These are phyloP conservation scores for Siphamia tubifer DNA, from an alignment of 2,113 vertebrate species.

Conservation along the genomic window DNA sequence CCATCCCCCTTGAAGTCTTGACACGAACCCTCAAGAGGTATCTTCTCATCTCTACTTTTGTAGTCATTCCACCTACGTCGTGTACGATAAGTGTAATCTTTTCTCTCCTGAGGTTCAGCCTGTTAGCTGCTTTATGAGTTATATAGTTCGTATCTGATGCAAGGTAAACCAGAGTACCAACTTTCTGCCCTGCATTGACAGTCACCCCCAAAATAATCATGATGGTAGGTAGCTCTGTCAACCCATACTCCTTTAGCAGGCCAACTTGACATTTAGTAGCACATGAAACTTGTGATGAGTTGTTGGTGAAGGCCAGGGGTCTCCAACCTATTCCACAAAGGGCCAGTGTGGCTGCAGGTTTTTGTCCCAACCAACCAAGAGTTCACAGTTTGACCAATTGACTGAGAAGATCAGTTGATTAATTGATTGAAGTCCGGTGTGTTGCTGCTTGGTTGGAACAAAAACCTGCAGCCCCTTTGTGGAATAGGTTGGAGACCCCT, in stretches of 20 bases:
- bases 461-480: too few relatives aligned
- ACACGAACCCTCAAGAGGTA: too few relatives aligned
- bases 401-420: too few relatives aligned
- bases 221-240: neutral
- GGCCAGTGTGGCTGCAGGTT: too few relatives aligned
- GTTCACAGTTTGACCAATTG: too few relatives aligned
- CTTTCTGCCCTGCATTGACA: slow-evolving; percentile 30
- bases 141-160: slow-evolving; percentile 44
- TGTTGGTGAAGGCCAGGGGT: slow-evolving; percentile 34
- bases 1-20: neutral
- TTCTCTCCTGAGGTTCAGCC: slow-evolving; percentile 5
- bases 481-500: too few relatives aligned
- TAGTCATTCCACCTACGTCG: slow-evolving; percentile 12
- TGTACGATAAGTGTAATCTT: slow-evolving; percentile 15
- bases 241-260: neutral
- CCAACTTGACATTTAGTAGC: neutral
- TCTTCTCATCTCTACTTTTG: slow-evolving; percentile 3
- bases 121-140: slow-evolving; percentile 18
- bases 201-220: slow-evolving; percentile 32
- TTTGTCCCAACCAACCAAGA: too few relatives aligned
- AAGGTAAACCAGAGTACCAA: slow-evolving; percentile 21
- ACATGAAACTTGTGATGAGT: neutral
- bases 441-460: too few relatives aligned
- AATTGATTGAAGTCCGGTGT: too few relatives aligned
- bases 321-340: too few relatives aligned